Conservation (phyloP, 2,797 vertebrate species). For the Salarias fasciatus region DNA sequence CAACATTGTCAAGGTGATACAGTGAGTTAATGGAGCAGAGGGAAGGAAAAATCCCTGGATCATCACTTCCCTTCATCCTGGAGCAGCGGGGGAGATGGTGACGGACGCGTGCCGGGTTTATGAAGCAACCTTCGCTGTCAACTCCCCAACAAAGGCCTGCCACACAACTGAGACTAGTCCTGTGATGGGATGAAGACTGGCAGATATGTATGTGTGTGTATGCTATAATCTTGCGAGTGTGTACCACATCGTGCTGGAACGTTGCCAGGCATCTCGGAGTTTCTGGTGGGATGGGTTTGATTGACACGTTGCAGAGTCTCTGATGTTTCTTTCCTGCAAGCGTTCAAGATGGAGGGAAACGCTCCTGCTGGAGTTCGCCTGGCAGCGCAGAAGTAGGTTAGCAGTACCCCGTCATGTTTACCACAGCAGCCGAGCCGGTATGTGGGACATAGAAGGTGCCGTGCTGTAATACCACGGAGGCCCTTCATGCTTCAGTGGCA, state of each 20-base stretch:
- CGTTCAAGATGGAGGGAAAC: constrained; percentile 28
- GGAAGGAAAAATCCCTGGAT: constrained; percentile 63
- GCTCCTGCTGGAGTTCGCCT: constrained; percentile 45
- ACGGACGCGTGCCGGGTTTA: constrained; percentile 60
- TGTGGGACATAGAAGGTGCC: constrained; percentile 45
- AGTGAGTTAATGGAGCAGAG: constrained; percentile 48
- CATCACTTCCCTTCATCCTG: constrained; percentile 73
- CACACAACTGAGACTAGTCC: constrained; percentile 31
- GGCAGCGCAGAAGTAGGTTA: constrained; percentile 62
- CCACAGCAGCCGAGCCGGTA: constrained; percentile 20
- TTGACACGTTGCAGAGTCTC: constrained; percentile 45
- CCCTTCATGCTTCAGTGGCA: constrained; percentile 13
- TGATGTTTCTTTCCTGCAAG: constrained; percentile 33
- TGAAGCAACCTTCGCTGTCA: constrained; percentile 72
- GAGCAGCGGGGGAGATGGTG: constrained; percentile 60
- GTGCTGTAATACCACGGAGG: constrained; percentile 22
- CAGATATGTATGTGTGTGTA: constrained; percentile 48
- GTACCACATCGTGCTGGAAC: constrained; percentile 39
- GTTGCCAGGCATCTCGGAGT: constrained; percentile 51
- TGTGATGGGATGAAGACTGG: constrained; percentile 68
- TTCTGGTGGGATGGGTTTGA: constrained; percentile 42
- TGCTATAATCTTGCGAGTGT: constrained; percentile 29
- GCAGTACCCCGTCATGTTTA: constrained; percentile 43
- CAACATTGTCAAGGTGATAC: constrained; percentile 70
- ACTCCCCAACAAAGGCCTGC: constrained; percentile 63